Conservation (phyloP, 2,888 invertebrate genomes). For the Eretmocerus hayati region DNA sequence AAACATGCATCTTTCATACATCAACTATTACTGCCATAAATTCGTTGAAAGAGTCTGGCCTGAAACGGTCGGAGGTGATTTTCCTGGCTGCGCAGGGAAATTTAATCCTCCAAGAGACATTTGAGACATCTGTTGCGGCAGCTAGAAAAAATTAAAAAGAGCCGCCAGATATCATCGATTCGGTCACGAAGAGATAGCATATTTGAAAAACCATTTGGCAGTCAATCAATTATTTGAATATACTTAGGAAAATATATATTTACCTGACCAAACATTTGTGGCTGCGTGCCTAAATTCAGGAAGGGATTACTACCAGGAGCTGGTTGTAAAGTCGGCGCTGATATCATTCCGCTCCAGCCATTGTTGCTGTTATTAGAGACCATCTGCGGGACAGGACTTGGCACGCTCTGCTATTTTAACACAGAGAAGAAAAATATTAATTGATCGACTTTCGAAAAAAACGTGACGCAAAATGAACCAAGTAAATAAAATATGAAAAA, state of each 20-base stretch:
- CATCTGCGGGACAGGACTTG: constrained; percentile 29
- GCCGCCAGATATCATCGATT: neutral
- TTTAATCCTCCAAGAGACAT: constrained; percentile 43
- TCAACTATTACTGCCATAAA: constrained; percentile 45
- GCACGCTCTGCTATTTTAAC: constrained; percentile 22
- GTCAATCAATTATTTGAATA: neutral
- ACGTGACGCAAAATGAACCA: no score
- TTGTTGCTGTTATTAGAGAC: constrained; percentile 37
- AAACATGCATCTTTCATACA: no score
- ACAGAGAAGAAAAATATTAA: neutral
- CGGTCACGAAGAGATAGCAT: neutral
- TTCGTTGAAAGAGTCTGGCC: constrained; percentile 44
- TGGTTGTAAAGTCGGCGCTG: constrained; percentile 40
- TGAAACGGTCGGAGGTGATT: constrained; percentile 32
- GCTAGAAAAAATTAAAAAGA: constrained; percentile 28
- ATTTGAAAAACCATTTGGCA: neutral
- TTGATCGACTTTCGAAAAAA: no score
- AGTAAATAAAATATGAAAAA: no score
- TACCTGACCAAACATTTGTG: constrained; percentile 25
- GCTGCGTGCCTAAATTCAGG: constrained; percentile 38
- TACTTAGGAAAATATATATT: neutral
- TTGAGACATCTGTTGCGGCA: constrained; percentile 52
- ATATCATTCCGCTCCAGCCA: constrained; percentile 42
- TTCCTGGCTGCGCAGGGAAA: constrained; percentile 33
- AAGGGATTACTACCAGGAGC: constrained; percentile 45